phyloP scores from a whole-genome alignment of 2,888 invertebrate genomes.

The Stenoptilia bipunctidactyla region DNA sequence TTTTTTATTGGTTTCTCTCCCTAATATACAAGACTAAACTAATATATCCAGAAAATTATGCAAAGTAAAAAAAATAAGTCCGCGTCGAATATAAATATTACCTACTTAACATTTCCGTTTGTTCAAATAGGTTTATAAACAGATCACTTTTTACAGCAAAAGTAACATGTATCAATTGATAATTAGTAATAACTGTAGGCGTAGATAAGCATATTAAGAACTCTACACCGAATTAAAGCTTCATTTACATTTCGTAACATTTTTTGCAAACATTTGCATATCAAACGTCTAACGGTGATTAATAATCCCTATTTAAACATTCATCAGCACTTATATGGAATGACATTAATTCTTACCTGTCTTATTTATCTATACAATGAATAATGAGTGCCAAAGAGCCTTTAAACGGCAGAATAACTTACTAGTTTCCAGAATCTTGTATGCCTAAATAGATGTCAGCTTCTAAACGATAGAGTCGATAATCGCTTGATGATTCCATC shows the following conservation, averaged over 20 bases:
- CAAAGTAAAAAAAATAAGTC: too few species aligned
- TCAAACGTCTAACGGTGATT: conserved; percentile 21
- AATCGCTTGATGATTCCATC: conserved; percentile 38
- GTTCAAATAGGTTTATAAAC: too few species aligned
- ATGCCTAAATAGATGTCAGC: too few species aligned
- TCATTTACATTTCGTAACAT: conserved; percentile 29
- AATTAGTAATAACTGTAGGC: conserved; percentile 7
- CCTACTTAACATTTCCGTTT: too few species aligned
- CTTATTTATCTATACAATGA: conserved; percentile 9
- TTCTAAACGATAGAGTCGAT: conserved; percentile 1
- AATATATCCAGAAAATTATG: too few species aligned
- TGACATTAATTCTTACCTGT: not conserved
- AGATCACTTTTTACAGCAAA: too few species aligned
- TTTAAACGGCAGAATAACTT: conserved; percentile 43
- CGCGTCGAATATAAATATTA: too few species aligned
- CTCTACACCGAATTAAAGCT: too few species aligned
- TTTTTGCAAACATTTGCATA: conserved; percentile 28
- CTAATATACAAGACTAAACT: too few species aligned
- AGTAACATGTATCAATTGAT: too few species aligned
- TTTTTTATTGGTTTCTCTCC: too few species aligned
- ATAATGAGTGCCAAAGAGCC: conserved; percentile 18
- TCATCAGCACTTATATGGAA: not conserved
- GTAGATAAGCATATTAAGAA: conserved; percentile 8
- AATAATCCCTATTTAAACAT: conserved; percentile 10
- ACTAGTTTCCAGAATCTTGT: conserved; percentile 10